Evolutionary conservation across 92 coral and sea anemone genomes (phyloP), one percentile per base, ranked within the genome.

Genomic region (Scolanthus callimorphus): DNA sequence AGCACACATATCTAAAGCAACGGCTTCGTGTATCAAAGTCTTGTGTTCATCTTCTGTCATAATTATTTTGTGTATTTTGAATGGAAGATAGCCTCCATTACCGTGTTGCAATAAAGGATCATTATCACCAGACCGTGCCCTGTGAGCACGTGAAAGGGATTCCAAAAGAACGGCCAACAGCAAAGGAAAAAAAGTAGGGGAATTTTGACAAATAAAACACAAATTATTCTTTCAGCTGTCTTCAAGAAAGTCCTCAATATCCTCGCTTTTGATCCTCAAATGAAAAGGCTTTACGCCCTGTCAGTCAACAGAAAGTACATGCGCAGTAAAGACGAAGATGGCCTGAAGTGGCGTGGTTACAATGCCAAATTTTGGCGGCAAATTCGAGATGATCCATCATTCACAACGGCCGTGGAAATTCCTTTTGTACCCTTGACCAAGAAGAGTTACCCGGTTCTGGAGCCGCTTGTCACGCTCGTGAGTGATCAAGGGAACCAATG

Each of bases 261-360:
- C 11, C 8, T 66, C 3, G 73, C 73, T 0, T 66, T 31, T 20
- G 73, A 66, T 37, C 60, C 73, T 1, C 12, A 0, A 11, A 55
- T 27, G n/a, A 30, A 39, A 15, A 25, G 17, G 21, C 31, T 66
- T 2, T 66, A 53, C 50, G 73, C 60, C 27, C 21, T 66, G 39
- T 31, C 62, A 3, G 10, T n/a, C 38, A 54, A 26, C 29, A 66
- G 41, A 25, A 25, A 26, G 17, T 53, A 53, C 62, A 34, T 66
- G 45, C 51, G 43, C 25, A 66, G 73, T 12, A 28, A 17, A 27
- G 62, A 66, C 41, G n/a, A n/a, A n/a, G n/a, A n/a, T 15, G 41
- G 59, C 15, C n/a, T 11, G 30, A 49, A 63, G 51, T 63, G 70
- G 70, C 30, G 39, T 1, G 70, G 70, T 8, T 24, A 49, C 21